Evolutionary conservation across 2,113 vertebrate genomes (phyloP), one percentile per base, ranked within the genome.

Genomic region (Theropithecus gelada): DNA sequence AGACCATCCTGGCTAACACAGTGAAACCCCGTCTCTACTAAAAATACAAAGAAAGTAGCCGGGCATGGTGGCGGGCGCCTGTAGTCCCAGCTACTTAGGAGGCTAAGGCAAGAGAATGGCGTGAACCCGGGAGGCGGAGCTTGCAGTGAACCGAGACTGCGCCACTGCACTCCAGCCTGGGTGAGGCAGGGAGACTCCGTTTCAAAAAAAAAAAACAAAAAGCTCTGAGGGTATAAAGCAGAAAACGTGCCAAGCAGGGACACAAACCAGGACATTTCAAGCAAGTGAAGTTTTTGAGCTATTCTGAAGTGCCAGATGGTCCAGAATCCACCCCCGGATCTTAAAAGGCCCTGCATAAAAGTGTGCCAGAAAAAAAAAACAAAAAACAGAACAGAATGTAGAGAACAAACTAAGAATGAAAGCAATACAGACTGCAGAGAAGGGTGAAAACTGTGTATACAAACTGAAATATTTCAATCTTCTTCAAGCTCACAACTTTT

Each of bases 301-400:
- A 13, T 94, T 92, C 66, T 90, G 52, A 76, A 92, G 82, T 66
- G 27, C 88, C 96, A 97, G 88, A 97, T 97, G 91, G 85, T 95
- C 72, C 72, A 97, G 84, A 94, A 95, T 90, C 93, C 52, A 95
- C 80, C 81, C 85, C 87, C 73, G 85, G 80, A 81, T 96, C 35
- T 96, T 86, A 95, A 81, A 97, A 91, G 57, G 68, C 43, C 57
- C 80, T 76, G 72, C 38, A 55, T 72, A 40, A 80, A 89, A 95
- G 87, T 76, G 38, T 87, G 85, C 90, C 93, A 95, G 72, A 32
- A 70, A 68, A 30, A 38, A 79, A n/a, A 12, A 32, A 25, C 32
- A 75, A 88, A 23, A 59, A 27, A 66, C 38, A 59, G 88, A 88
- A 80, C 76, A 94, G 83, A 94, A 94, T 92, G 66, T 59, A 97